A percentile compares a stretch with the other conserved stretches of the same genome.
Conservation (phyloP, 2,113 vertebrate species). For the Meles meles region DNA sequence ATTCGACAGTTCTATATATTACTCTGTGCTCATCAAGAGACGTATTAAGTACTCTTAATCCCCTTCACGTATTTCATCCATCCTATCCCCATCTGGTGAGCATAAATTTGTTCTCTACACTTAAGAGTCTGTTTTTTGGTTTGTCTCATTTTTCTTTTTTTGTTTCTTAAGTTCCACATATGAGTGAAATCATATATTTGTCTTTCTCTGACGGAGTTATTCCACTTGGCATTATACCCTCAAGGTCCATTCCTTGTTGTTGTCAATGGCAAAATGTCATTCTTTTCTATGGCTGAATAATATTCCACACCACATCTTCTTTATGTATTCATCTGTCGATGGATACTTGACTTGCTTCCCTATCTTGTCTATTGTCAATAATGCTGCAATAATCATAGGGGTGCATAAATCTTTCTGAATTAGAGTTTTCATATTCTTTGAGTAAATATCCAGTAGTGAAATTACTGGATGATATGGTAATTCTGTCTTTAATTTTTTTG, state of each 20-base stretch:
- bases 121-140: background rate
- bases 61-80: background rate
- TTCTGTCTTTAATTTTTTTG: background rate
- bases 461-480: background rate
- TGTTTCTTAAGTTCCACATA: background rate
- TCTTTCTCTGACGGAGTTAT: background rate
- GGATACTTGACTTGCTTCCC: background rate
- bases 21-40: background rate
- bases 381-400: background rate
- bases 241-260: background rate
- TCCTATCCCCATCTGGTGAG: background rate
- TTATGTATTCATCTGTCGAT: background rate
- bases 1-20: background rate
- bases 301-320: background rate
- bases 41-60: background rate
- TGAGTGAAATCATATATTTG: background rate
- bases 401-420: background rate
- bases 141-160: background rate
- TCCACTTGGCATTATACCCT: background rate
- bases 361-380: background rate
- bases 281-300: background rate
- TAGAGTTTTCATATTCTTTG: background rate
- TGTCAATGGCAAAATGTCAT: background rate
- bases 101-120: background rate
- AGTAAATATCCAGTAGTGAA: background rate